Evolutionary conservation across 2,113 vertebrate genomes (phyloP).

Genomic region (Lipotes vexillifer): DNA sequence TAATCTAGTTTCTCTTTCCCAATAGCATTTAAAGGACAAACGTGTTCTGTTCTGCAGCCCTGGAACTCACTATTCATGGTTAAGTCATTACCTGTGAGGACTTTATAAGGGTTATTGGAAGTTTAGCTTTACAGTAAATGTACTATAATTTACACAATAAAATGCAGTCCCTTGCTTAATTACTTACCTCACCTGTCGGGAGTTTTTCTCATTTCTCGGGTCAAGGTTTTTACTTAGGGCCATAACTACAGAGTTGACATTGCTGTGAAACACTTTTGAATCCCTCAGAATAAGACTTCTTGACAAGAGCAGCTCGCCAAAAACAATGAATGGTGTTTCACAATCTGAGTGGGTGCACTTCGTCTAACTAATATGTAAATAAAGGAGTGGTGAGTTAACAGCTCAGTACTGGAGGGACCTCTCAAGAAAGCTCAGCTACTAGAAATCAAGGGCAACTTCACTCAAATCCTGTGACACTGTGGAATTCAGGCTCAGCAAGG

Average conservation of each 20-base stretch:
- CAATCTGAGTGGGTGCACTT: conserved; percentile 61
- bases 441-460: conserved; percentile 16
- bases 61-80: not conserved
- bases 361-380: conserved; percentile 57
- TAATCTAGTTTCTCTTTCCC: conserved; percentile 62
- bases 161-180: conserved; percentile 32
- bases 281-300: conserved; percentile 31
- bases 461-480: not conserved
- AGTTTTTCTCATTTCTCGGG: conserved; percentile 10
- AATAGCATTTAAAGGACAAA: conserved; percentile 41
- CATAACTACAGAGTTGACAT: not conserved
- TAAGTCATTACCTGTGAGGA: conserved; percentile 41
- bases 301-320: conserved; percentile 35
- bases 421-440: conserved; percentile 16
- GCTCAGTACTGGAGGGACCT: not conserved
- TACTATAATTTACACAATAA: conserved; percentile 31
- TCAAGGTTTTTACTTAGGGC: conserved; percentile 44
- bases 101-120: conserved; percentile 44
- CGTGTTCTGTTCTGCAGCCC: conserved; percentile 53
- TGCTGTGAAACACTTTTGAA: conserved; percentile 40
- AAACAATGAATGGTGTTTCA: conserved; percentile 66
- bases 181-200: not conserved
- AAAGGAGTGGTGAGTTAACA: conserved; percentile 63
- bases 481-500: not conserved
- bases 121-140: conserved; percentile 41